These are phyloP conservation scores for Prietella phreatophila DNA, from an alignment of 2,113 vertebrate species.

Conservation along the genomic window DNA sequence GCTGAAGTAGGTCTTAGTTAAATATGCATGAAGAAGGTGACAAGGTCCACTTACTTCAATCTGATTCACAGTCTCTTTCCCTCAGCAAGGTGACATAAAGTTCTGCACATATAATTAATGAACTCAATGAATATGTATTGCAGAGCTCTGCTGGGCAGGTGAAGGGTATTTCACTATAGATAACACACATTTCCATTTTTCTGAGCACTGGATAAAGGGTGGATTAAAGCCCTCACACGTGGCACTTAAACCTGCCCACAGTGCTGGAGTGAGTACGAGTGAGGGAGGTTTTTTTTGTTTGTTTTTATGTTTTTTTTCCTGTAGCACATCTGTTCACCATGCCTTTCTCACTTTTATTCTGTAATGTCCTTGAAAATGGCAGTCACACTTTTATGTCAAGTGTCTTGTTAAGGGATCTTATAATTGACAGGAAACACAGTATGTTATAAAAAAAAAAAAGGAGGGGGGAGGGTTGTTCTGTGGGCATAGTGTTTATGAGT, in stretches of 20 bases:
- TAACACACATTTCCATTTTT: conserved; percentile 38
- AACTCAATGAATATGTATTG: conserved; percentile 54
- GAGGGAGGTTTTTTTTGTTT: not conserved
- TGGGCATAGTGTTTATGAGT: conserved; percentile 18
- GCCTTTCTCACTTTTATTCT: not conserved
- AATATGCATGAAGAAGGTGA: conserved; percentile 56
- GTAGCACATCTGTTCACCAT: conserved; percentile 31
- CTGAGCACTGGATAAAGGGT: conserved; percentile 12
- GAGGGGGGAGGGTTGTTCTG: not conserved
- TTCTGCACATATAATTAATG: conserved; percentile 52
- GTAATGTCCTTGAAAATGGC: conserved; percentile 12
- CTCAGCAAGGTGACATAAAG: conserved; percentile 46
- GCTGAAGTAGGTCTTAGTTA: conserved; percentile 58
- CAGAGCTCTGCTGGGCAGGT: conserved; percentile 30
- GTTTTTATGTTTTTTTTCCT: not conserved
- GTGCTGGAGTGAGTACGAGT: conserved; percentile 11
- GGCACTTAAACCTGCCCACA: conserved; percentile 6
- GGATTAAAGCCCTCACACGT: conserved; percentile 30
- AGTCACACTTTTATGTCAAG: not conserved
- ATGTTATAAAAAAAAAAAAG: not conserved
- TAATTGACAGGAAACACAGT: not conserved
- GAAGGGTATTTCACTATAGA: conserved; percentile 46
- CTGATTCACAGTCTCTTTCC: conserved; percentile 37
- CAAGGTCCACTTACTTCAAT: conserved; percentile 51
- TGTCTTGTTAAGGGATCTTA: not conserved